phyloP scores from a whole-genome alignment of 2,888 invertebrate genomes.

The Chrysolina americana region DNA sequence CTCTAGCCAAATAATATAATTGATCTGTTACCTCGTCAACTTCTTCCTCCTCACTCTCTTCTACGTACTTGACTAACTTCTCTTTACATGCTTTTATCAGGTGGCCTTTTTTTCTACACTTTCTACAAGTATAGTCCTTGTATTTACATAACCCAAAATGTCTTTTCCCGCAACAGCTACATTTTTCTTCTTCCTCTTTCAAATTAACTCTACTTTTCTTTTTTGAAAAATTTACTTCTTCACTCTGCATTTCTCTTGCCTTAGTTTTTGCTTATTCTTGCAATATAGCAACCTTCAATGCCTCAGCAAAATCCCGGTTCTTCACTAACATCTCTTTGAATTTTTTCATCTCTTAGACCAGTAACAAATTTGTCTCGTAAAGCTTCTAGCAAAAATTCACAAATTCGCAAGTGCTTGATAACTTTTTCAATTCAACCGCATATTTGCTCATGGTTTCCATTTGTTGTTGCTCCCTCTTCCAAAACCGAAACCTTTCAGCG shows the following conservation, averaged over 20 bases:
- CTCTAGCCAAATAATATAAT: neutral
- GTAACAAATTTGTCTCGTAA: neutral
- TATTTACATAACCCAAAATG: neutral
- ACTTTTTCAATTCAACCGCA: no score
- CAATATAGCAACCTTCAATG: neutral
- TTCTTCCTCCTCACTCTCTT: neutral
- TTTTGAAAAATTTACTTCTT: neutral
- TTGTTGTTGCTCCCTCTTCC: no score
- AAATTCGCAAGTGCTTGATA: no score
- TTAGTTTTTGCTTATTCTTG: neutral
- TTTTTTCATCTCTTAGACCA: neutral
- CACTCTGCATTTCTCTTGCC: neutral
- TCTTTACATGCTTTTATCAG: neutral
- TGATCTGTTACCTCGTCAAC: neutral
- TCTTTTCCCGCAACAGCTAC: neutral
- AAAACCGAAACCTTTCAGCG: no score
- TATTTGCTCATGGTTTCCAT: no score
- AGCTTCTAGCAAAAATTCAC: no score
- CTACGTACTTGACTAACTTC: neutral
- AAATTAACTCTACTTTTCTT: neutral
- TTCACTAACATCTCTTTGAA: neutral
- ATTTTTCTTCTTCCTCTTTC: neutral
- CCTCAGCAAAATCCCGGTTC: neutral
- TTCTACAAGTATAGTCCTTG: neutral
- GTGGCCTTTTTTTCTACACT: neutral